These are phyloP conservation scores for Antrozous pallidus DNA, from an alignment of 2,797 vertebrate species.

Conservation along the genomic window DNA sequence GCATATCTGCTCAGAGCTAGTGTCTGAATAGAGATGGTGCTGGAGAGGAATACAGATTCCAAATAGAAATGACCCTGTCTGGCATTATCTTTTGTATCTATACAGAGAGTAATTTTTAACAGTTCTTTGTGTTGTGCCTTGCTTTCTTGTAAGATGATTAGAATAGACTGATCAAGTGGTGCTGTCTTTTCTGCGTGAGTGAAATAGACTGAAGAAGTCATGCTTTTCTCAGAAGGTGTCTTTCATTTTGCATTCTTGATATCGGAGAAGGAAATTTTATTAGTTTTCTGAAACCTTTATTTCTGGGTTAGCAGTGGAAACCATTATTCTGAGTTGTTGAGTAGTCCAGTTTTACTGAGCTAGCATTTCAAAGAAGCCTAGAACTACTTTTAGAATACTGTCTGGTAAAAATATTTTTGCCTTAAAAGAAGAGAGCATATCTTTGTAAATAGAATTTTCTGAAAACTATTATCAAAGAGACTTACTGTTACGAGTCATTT, in stretches of 20 bases:
- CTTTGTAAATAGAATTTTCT: conserved; percentile 46
- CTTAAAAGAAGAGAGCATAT: conserved; percentile 40
- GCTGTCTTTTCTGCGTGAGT: not conserved
- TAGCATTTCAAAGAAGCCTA: conserved; percentile 41
- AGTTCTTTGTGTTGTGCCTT: conserved; percentile 44
- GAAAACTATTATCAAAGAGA: conserved; percentile 35
- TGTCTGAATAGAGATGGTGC: not conserved
- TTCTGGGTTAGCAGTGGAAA: not conserved
- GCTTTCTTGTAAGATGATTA: conserved; percentile 47
- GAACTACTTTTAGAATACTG: conserved; percentile 12
- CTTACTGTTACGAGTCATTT: conserved; percentile 1
- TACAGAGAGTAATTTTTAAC: not conserved
- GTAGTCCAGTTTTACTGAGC: conserved; percentile 1
- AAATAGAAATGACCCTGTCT: conserved; percentile 13
- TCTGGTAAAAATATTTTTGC: conserved; percentile 10
- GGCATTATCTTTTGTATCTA: conserved; percentile 1
- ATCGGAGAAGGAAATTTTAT: conserved; percentile 19
- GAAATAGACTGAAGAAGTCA: conserved; percentile 10
- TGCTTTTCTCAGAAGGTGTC: conserved; percentile 17
- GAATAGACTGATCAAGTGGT: not conserved
- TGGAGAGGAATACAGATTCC: conserved; percentile 1
- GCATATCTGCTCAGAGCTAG: not conserved
- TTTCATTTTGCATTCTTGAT: conserved; percentile 12
- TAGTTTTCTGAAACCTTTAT: conserved; percentile 6
- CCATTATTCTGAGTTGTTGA: conserved; percentile 29